Conservation (phyloP, 2,797 vertebrate genomes). For the Microctenopoma stevenorrisi region DNA sequence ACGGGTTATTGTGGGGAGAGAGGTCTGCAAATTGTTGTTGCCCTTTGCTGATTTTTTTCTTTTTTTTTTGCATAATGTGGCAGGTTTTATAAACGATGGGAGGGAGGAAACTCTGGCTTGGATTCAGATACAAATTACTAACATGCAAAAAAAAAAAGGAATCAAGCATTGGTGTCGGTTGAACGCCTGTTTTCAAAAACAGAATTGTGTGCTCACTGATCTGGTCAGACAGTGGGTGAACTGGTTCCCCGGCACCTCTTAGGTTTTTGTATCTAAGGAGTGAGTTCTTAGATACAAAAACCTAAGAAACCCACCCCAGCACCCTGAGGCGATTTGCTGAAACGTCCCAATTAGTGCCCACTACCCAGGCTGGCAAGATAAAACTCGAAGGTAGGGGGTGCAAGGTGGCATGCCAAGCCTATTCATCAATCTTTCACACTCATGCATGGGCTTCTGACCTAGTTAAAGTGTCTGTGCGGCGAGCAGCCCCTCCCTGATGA, state of each 20-base stretch:
- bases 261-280: no score
- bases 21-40: conserved; percentile 36
- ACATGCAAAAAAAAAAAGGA: conserved; percentile 8
- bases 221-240: conserved; percentile 52
- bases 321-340: conserved; percentile 61
- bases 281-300: conserved; percentile 38
- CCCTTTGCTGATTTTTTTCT: conserved; percentile 11
- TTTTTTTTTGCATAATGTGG: conserved; percentile 24
- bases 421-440: conserved; percentile 80
- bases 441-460: conserved; percentile 77
- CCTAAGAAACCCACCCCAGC: conserved; percentile 14
- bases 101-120: conserved; percentile 18
- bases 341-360: conserved; percentile 80
- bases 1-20: conserved; percentile 28
- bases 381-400: conserved; percentile 72
- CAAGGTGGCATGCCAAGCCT: conserved; percentile 78
- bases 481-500: conserved; percentile 54
- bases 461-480: conserved; percentile 69
- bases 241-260: conserved; percentile 35
- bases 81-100: conserved; percentile 38
- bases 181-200: conserved; percentile 48
- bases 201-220: conserved; percentile 42
- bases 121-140: conserved; percentile 31
- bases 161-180: conserved; percentile 19
- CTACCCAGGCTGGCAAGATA: conserved; percentile 62